These are phyloP conservation scores for Arenicola marina DNA, from an alignment of 2,888 invertebrate species.

Conservation along the genomic window DNA sequence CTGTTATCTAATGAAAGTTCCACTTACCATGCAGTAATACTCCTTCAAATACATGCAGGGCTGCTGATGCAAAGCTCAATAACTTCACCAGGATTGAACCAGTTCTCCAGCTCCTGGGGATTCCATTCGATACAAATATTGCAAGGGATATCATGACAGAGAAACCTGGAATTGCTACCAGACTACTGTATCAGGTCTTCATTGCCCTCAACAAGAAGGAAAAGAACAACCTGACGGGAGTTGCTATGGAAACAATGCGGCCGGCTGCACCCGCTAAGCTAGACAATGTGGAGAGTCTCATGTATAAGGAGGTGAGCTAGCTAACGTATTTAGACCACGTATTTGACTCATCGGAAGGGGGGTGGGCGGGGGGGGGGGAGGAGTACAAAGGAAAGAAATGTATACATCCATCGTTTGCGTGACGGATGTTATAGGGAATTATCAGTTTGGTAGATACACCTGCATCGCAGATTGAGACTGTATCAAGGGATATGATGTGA, in stretches of 20 bases:
- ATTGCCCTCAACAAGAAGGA: conserved; percentile 59
- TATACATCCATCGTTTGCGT: too few species aligned
- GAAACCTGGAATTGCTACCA: conserved; percentile 55
- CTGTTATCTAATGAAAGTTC: too few species aligned
- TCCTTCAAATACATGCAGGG: conserved; percentile 39
- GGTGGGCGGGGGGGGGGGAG: too few species aligned
- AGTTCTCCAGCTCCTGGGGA: conserved; percentile 53
- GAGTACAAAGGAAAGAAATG: too few species aligned
- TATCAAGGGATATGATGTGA: too few species aligned
- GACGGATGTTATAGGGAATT: too few species aligned
- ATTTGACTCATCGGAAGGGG: too few species aligned
- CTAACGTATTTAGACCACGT: too few species aligned
- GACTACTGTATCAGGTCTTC: conserved; percentile 60
- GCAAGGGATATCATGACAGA: conserved; percentile 61
- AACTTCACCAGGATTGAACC: conserved; percentile 61
- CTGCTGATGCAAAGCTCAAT: conserved; percentile 59
- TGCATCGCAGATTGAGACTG: too few species aligned
- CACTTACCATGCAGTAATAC: too few species aligned
- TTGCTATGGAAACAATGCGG: conserved; percentile 61
- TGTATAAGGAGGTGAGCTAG: conserved; percentile 59
- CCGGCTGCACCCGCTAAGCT: conserved; percentile 59
- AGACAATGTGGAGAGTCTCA: conserved; percentile 52
- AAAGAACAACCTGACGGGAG: conserved; percentile 57
- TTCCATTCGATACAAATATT: conserved; percentile 59
- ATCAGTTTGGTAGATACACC: too few species aligned